Percentiles rank a stretch among this genome's conserved stretches.
Conservation (phyloP, 2,797 vertebrate species). For the Periparus ater region DNA sequence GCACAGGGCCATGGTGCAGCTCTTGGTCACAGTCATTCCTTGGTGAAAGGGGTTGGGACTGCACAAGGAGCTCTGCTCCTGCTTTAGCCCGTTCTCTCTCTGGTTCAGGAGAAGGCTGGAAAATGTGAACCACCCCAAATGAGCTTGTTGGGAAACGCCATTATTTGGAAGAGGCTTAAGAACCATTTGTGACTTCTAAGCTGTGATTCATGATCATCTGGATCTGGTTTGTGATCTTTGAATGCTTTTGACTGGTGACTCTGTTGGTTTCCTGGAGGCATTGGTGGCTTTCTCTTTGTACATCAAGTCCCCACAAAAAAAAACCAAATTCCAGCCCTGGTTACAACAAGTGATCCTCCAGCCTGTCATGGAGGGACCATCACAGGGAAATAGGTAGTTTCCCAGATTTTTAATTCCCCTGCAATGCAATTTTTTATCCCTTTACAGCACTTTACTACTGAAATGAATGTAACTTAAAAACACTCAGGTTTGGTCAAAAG, state of each 20-base stretch:
- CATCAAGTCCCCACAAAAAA: neutral
- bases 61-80: neutral
- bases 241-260: neutral
- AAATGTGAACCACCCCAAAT: neutral
- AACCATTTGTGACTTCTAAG: neutral
- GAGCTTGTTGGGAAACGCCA: neutral
- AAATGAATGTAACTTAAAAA: neutral
- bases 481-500: neutral
- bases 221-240: neutral
- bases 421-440: neutral
- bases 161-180: neutral
- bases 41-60: neutral
- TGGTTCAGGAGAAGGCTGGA: neutral
- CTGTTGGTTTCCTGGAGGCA: neutral
- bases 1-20: neutral
- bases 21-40: neutral
- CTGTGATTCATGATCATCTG: neutral
- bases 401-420: neutral
- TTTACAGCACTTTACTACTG: neutral
- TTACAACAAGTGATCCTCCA: neutral
- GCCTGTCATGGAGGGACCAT: neutral
- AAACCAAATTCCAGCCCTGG: neutral
- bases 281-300: neutral
- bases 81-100: neutral
- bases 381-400: neutral